These are phyloP conservation scores for Setipinna tenuifilis DNA, from an alignment of 2,797 vertebrate genomes.

Conservation along the genomic window DNA sequence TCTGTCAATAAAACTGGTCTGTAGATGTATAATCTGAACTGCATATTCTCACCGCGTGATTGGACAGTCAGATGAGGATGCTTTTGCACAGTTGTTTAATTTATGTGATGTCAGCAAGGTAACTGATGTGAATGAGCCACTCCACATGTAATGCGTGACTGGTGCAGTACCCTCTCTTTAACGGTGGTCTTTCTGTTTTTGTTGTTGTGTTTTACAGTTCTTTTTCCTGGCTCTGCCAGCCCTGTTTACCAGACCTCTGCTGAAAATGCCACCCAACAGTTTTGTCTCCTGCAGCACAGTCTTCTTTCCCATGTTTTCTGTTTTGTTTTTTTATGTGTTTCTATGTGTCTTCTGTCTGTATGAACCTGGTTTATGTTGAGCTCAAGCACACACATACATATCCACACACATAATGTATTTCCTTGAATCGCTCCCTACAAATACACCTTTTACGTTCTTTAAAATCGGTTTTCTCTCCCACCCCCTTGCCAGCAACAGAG, in stretches of 20 bases:
- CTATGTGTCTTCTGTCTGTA: slow-evolving; percentile 63
- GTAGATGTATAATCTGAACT: not conserved
- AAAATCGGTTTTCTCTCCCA: not conserved
- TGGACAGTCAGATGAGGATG: not conserved
- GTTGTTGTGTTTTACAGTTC: slow-evolving; percentile 99
- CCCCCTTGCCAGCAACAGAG: not conserved
- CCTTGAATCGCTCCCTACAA: slow-evolving; percentile 61
- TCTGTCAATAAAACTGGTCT: not conserved
- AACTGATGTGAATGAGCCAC: slow-evolving; percentile 40
- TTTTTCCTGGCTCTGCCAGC: slow-evolving; percentile 99
- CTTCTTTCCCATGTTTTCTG: slow-evolving; percentile 95
- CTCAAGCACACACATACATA: not conserved
- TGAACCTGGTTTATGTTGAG: slow-evolving; percentile 15
- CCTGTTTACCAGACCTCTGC: slow-evolving; percentile 98
- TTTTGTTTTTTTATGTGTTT: slow-evolving; percentile 91
- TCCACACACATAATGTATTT: not conserved
- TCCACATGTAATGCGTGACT: slow-evolving; percentile 87
- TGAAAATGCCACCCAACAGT: slow-evolving; percentile 98
- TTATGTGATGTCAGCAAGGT: not conserved
- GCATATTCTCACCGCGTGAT: not conserved
- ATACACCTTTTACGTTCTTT: slow-evolving; percentile 67
- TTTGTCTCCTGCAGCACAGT: slow-evolving; percentile 96
- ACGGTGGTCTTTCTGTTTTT: slow-evolving; percentile 98
- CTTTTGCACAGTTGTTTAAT: not conserved
- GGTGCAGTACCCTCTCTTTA: slow-evolving; percentile 93